phyloP scores from a whole-genome alignment of 2,113 vertebrate species.

The Labeo catla region DNA sequence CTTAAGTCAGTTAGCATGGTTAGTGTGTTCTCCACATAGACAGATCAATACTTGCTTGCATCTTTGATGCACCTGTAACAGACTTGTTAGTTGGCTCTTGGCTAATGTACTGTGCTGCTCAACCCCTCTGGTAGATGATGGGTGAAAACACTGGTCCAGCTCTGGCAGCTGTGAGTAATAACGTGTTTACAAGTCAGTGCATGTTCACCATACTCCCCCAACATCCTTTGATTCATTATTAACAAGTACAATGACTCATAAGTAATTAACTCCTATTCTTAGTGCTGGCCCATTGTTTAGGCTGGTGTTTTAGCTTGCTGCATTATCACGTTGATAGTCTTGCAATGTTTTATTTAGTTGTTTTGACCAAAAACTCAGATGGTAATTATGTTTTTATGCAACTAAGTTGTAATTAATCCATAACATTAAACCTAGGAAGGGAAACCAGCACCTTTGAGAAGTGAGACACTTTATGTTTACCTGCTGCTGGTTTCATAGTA shows the following conservation, averaged over 20 bases:
- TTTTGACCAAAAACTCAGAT: neutral
- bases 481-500: slow-evolving; percentile 22
- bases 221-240: neutral
- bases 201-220: neutral
- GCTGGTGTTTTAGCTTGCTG: neutral
- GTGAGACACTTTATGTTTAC: slow-evolving; percentile 1
- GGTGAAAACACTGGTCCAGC: neutral
- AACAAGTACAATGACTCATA: neutral
- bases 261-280: slow-evolving; percentile 14
- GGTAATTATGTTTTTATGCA: slow-evolving; percentile 3
- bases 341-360: neutral
- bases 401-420: neutral
- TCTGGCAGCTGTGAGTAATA: neutral
- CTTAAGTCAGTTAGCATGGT: slow-evolving; percentile 28
- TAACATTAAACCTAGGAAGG: neutral
- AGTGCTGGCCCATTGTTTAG: neutral
- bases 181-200: slow-evolving; percentile 31
- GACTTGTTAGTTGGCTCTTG: slow-evolving; percentile 39
- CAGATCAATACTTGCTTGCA: slow-evolving; percentile 29
- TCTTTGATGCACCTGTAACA: slow-evolving; percentile 45
- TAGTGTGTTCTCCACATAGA: slow-evolving; percentile 37
- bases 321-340: neutral
- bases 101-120: slow-evolving; percentile 42
- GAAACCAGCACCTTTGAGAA: neutral
- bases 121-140: slow-evolving; percentile 5